A percentile compares a stretch with the other conserved stretches of the same genome.
phyloP scores from a whole-genome alignment of 2,888 invertebrate species.

The Metacarcinus magister region DNA sequence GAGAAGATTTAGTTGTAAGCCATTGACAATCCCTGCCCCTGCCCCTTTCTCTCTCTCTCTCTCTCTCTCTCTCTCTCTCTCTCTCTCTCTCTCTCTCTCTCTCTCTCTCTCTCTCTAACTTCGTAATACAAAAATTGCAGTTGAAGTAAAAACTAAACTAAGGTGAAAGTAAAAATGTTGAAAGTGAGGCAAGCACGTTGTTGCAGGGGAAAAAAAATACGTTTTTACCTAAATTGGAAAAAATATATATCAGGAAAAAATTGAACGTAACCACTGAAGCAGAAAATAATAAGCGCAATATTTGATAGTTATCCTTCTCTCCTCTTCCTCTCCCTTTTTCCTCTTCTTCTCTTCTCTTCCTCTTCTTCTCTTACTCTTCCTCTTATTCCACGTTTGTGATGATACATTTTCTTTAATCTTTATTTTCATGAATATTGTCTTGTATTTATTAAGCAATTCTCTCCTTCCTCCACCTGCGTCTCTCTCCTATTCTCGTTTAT shows the following conservation, averaged over 20 bases:
- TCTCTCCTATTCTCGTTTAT: neutral
- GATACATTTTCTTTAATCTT: neutral
- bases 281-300: neutral
- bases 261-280: too few species aligned
- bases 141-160: too few species aligned
- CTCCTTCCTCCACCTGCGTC: neutral
- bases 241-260: too few species aligned
- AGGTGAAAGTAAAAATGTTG: too few species aligned
- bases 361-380: neutral
- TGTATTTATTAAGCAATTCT: neutral
- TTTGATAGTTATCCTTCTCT: neutral
- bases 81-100: slow-evolving; percentile 15
- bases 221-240: too few species aligned
- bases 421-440: neutral
- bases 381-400: neutral
- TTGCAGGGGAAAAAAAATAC: too few species aligned
- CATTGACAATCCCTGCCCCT: neutral
- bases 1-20: neutral
- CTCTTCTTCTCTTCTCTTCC: neutral
- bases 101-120: slow-evolving; percentile 19
- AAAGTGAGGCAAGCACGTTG: too few species aligned
- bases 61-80: slow-evolving; percentile 14
- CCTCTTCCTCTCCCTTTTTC: neutral
- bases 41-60: neutral
- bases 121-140: neutral